phyloP scores from a whole-genome alignment of 2,113 vertebrate species.

The Tichodroma muraria region DNA sequence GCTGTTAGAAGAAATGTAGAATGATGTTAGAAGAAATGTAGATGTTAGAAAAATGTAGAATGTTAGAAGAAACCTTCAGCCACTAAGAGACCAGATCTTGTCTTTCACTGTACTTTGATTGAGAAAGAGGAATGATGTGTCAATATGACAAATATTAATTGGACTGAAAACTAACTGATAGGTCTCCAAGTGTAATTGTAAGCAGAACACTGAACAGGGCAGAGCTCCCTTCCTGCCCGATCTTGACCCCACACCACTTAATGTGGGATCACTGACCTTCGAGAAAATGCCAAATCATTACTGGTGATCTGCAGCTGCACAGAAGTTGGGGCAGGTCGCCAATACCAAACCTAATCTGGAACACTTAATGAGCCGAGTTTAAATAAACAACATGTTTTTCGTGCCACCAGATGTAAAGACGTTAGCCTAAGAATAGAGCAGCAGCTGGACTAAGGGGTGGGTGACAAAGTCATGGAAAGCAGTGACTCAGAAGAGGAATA shows the following conservation, averaged over 20 bases:
- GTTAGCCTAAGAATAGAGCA: background rate
- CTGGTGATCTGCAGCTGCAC: background rate
- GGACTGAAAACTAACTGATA: background rate
- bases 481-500: constrained; percentile 12
- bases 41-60: too few relatives aligned
- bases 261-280: background rate
- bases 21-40: too few relatives aligned
- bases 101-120: background rate
- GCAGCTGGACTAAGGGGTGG: background rate
- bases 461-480: background rate
- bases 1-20: background rate
- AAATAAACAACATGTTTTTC: constrained; percentile 35
- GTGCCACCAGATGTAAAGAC: background rate
- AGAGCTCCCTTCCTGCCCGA: background rate
- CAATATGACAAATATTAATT: background rate
- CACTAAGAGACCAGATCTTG: background rate
- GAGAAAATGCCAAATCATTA: background rate
- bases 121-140: background rate
- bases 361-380: constrained; percentile 14
- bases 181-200: background rate
- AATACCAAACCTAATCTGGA: background rate
- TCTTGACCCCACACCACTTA: background rate
- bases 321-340: background rate
- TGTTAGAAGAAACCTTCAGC: background rate
- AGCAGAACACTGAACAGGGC: background rate